Percentiles rank a stretch among this genome's conserved stretches.
These are phyloP conservation scores for Halcyon smyrnensis DNA, from an alignment of 2,797 vertebrate species.

Conservation along the genomic window DNA sequence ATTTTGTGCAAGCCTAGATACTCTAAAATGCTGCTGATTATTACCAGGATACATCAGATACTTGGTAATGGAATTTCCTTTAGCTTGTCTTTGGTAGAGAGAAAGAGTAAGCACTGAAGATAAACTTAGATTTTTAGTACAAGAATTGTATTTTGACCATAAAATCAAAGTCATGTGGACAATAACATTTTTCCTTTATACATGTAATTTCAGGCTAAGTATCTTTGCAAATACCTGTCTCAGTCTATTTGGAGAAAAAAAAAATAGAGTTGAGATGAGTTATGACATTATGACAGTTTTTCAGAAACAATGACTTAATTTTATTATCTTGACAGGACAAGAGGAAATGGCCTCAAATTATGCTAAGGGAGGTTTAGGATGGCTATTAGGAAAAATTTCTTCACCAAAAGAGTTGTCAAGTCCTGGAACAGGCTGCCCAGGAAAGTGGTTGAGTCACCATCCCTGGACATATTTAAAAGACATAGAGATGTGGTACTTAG, in stretches of 20 bases:
- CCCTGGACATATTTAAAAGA: neutral
- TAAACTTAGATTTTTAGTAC: neutral
- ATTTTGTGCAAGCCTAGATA: slow-evolving; percentile 25
- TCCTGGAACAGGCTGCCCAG: neutral
- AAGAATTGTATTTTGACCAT: neutral
- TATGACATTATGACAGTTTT: neutral
- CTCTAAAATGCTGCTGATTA: slow-evolving; percentile 27
- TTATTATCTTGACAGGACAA: neutral
- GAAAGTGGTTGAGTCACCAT: neutral
- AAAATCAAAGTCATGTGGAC: neutral
- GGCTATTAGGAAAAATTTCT: neutral
- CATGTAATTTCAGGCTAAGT: neutral
- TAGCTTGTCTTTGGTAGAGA: neutral
- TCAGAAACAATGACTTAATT: neutral
- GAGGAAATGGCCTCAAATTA: neutral
- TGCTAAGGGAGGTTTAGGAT: neutral
- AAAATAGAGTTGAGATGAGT: rapidly evolving
- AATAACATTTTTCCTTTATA: neutral
- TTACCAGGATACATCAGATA: neutral
- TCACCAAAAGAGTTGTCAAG: neutral
- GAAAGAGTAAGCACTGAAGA: neutral
- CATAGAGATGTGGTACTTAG: neutral
- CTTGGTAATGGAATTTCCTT: slow-evolving; percentile 5
- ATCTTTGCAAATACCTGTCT: neutral
- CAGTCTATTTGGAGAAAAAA: neutral